Percentiles rank a stretch among this genome's conserved stretches.
These are phyloP conservation scores for Omphaloscelis lunosa DNA, from an alignment of 2,888 invertebrate genomes.

Conservation along the genomic window DNA sequence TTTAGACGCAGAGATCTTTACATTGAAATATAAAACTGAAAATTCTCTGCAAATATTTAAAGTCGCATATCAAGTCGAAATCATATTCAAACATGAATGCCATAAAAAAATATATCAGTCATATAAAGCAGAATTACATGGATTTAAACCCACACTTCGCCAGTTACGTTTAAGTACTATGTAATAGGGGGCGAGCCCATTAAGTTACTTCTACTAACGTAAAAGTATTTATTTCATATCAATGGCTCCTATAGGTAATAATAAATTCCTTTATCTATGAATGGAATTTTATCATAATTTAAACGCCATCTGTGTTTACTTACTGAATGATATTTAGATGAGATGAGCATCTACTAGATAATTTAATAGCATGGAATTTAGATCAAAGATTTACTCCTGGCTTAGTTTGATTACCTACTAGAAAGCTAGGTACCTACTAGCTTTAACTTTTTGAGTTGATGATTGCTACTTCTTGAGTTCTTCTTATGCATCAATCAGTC, in stretches of 20 bases:
- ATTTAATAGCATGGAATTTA: not conserved
- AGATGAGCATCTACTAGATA: not conserved
- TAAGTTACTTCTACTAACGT: not conserved
- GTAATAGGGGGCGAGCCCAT: too few relatives aligned
- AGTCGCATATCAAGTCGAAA: too few relatives aligned
- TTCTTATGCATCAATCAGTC: not conserved
- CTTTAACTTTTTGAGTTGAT: not conserved
- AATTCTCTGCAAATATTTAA: too few relatives aligned
- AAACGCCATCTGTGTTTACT: not conserved
- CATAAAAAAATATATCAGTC: too few relatives aligned
- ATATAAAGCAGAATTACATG: too few relatives aligned
- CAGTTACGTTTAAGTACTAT: too few relatives aligned
- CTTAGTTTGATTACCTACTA: not conserved
- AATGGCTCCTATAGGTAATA: not conserved
- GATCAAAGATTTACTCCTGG: not conserved
- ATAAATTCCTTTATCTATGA: not conserved
- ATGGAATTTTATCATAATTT: not conserved
- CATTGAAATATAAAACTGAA: too few relatives aligned
- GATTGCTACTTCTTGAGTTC: not conserved
- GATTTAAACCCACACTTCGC: too few relatives aligned
- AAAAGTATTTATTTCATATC: not conserved
- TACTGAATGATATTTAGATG: slow-evolving; percentile 4
- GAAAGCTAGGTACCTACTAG: not conserved
- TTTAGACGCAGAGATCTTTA: too few relatives aligned
- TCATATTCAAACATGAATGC: too few relatives aligned